Percentiles rank a stretch among this genome's conserved stretches.
These are phyloP conservation scores for Phyllotreta cruciferae DNA, from an alignment of 2,888 invertebrate species.

Conservation along the genomic window DNA sequence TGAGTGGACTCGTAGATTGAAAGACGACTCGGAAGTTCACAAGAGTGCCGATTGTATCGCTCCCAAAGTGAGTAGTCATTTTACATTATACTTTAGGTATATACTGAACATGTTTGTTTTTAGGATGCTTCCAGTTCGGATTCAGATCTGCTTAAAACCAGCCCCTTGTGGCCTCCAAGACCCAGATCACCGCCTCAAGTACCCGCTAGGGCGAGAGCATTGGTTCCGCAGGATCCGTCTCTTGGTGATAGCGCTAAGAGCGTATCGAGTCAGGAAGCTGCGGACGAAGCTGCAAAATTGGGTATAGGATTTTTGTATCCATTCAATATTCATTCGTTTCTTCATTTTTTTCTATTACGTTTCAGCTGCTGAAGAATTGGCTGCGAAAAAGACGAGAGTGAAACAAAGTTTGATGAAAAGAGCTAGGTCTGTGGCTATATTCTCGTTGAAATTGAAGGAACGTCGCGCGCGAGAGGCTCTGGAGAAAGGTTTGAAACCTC, in stretches of 20 bases:
- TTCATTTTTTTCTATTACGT: too few relatives aligned
- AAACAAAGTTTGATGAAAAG: constrained; percentile 83
- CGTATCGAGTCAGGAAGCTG: constrained; percentile 64
- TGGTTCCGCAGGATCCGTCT: constrained; percentile 61
- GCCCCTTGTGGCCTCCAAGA: constrained; percentile 58
- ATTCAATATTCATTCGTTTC: too few relatives aligned
- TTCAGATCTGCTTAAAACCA: constrained; percentile 64
- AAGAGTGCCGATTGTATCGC: constrained; percentile 82
- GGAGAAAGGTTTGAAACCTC: constrained; percentile 65
- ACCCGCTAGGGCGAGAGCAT: constrained; percentile 47
- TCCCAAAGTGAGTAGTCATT: constrained; percentile 60
- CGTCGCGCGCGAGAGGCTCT: constrained; percentile 81
- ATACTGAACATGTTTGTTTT: constrained; percentile 14
- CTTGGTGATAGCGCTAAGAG: constrained; percentile 65
- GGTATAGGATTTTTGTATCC: too few relatives aligned
- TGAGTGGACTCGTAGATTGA: constrained; percentile 72
- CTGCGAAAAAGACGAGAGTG: constrained; percentile 70
- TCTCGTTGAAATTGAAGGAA: constrained; percentile 80
- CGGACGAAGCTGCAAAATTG: constrained; percentile 60
- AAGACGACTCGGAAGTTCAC: constrained; percentile 59
- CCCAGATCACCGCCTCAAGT: constrained; percentile 49
- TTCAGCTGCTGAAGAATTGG: constrained; percentile 65
- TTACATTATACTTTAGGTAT: neutral
- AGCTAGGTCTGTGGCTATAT: constrained; percentile 84
- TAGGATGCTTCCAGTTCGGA: constrained; percentile 67